Evolutionary conservation across 2,113 vertebrate species (phyloP), one percentile per base, ranked within the genome.

Genomic region (Protobothrops mucrosquamatus): DNA sequence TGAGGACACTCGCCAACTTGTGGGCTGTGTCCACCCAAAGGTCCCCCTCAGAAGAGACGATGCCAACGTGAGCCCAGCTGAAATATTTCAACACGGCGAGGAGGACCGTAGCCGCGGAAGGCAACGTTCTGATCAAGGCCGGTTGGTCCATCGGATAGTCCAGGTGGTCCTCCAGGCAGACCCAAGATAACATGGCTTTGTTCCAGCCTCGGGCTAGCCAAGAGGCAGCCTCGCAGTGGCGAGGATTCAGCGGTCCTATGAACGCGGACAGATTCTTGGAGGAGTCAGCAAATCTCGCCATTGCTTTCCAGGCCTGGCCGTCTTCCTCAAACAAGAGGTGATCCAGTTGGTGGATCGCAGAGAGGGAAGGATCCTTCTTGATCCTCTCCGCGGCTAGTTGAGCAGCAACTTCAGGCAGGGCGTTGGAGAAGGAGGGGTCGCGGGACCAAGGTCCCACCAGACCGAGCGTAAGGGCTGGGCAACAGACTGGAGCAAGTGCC

Each of bases 371-470:
- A 85, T 99, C 98, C 89, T 91, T 96, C 92, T 98, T 99, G 93
- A 99, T 98, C 91, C 98, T 95, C 94, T 87, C 97, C 91, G 98
- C 95, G 1, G 98, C 98, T n/a, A 99, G 96, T 69, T 92, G 96
- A 89, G 98, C 98, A 34, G 99, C 98, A 2, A 97, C 93, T 0
- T 97, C 95, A 0, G 98, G 98, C 89, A 98, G 96, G 12, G 98
- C 98, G 95, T 98, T 98, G 94, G 98, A 98, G 92, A 98, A 98
- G 20, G 98, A 89, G 0, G 98, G 98, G 94, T 99, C 98, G 93
- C 98, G 99, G 95, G 98, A 96, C 99, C 99, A 99, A 55, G 98
- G 98, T 56, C 99, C 98, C 0, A 99, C 74, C 0, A 99, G 96
- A 4, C 99, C 98, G 43, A 99, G 98, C 97, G 98, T 99, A 96